A percentile compares a stretch with the other conserved stretches of the same genome.
Conservation (phyloP, 2,888 invertebrate genomes). For the Cantharis nigra region DNA sequence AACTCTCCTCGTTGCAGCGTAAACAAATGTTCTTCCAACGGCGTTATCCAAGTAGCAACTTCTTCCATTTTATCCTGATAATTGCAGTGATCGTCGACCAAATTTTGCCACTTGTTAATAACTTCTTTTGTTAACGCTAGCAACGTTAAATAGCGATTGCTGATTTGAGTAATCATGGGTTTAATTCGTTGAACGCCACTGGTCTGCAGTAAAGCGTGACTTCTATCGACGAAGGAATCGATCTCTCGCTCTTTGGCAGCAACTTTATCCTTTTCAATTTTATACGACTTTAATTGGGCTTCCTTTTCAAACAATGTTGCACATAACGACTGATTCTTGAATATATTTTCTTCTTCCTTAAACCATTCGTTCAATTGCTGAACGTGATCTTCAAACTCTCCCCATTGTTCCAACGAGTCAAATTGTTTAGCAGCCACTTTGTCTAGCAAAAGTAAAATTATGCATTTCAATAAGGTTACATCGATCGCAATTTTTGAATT, state of each 20-base stretch:
- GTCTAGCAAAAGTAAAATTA: constrained; percentile 47
- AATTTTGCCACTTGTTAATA: constrained; percentile 79
- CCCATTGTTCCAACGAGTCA: constrained; percentile 80
- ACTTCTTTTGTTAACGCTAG: constrained; percentile 84
- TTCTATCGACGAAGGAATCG: constrained; percentile 86
- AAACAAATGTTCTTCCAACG: constrained; percentile 73
- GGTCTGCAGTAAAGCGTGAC: constrained; percentile 82
- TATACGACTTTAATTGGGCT: constrained; percentile 71
- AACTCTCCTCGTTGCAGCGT: constrained; percentile 66
- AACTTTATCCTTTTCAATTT: constrained; percentile 76
- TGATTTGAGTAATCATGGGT: constrained; percentile 86
- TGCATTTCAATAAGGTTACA: too few relatives aligned
- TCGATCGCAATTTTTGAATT: neutral
- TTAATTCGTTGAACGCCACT: constrained; percentile 86
- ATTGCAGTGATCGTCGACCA: constrained; percentile 81
- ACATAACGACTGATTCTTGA: constrained; percentile 84
- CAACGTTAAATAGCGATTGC: constrained; percentile 81
- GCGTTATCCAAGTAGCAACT: constrained; percentile 76
- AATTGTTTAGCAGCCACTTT: constrained; percentile 75
- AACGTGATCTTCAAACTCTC: constrained; percentile 80
- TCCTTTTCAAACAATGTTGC: constrained; percentile 82
- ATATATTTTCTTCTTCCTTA: constrained; percentile 78
- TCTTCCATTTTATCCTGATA: constrained; percentile 77
- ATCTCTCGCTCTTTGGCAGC: constrained; percentile 81
- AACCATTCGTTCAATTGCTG: constrained; percentile 87